Base-by-base conservation (phyloP, 2,113 vertebrate species). In the Junco hyemalis region DNA sequence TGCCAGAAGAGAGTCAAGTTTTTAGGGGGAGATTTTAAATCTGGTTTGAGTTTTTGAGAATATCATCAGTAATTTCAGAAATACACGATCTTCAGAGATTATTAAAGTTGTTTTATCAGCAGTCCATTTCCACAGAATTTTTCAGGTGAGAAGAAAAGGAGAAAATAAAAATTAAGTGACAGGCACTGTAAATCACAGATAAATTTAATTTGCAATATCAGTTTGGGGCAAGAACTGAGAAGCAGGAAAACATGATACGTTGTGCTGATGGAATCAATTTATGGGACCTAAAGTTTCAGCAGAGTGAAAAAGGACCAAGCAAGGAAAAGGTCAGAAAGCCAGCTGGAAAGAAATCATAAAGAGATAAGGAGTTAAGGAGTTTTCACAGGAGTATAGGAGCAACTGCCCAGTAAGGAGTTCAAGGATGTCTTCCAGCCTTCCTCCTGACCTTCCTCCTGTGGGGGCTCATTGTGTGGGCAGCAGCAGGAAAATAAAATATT, bases 61-160 rank as follows among this genome's bases (percentile, higher is more conserved):
- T 71, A 76, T 74, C 26, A 51, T 15, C 56, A 36, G 17, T 70
- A 90, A 61, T 61, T 54, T 65, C 38, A 6, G 3, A 57, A 25
- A 8, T 36, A 7, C 1, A 0, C 50, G 33, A 50, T 50, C 8
- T 81, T 71, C 61, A 88, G 29, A 70, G 29, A 18, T 70, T n/a
- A 28, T 18, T 57, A 57, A 54, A 57, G 4, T 3, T 66, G 9
- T 20, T 22, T 31, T 1, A 0, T 70, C 18, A 51, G 18, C 7
- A 65, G 21, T 36, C 57, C 28, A 38, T 11, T 60, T 15, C 50
- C 19, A 59, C 12, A 44, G 8, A 64, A 11, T 25, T 70, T 71
- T 84, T 84, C 44, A 45, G 2, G 6, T 63, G 28, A 89, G 53
- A 82, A 74, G 16, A 70, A 77, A 86, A 68, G 14, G 9, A 24